Percentiles rank a stretch among this genome's conserved stretches.
phyloP scores from a whole-genome alignment of 2,797 vertebrate genomes.

The Manis pentadactyla region DNA sequence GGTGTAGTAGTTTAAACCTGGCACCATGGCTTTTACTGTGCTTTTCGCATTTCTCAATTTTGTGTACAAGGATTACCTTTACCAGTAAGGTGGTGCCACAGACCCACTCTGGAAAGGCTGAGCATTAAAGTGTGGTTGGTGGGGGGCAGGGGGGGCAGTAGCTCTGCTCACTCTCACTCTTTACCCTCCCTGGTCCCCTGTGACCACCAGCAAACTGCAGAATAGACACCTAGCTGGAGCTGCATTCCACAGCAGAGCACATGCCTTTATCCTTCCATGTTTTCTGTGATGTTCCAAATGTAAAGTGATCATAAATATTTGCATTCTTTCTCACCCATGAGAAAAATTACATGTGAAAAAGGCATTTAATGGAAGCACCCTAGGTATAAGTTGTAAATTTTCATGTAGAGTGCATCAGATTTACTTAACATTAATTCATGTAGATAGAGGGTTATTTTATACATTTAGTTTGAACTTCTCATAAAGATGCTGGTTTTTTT shows the following conservation, averaged over 20 bases:
- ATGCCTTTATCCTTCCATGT: neutral
- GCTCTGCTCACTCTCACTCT: neutral
- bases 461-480: neutral
- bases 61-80: neutral
- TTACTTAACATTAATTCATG: neutral
- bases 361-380: neutral
- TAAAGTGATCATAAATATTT: neutral
- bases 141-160: neutral
- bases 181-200: neutral
- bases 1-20: neutral
- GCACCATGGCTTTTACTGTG: neutral
- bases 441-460: neutral
- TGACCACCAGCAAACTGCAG: neutral
- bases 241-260: neutral
- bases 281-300: neutral
- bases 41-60: neutral
- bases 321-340: neutral
- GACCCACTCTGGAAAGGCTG: neutral
- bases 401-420: neutral
- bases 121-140: neutral
- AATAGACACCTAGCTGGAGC: neutral
- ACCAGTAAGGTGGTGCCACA: neutral
- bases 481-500: neutral
- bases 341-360: neutral
- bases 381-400: neutral